Conservation (phyloP, 2,113 vertebrate species). For the Corythoichthys haematopterus region DNA sequence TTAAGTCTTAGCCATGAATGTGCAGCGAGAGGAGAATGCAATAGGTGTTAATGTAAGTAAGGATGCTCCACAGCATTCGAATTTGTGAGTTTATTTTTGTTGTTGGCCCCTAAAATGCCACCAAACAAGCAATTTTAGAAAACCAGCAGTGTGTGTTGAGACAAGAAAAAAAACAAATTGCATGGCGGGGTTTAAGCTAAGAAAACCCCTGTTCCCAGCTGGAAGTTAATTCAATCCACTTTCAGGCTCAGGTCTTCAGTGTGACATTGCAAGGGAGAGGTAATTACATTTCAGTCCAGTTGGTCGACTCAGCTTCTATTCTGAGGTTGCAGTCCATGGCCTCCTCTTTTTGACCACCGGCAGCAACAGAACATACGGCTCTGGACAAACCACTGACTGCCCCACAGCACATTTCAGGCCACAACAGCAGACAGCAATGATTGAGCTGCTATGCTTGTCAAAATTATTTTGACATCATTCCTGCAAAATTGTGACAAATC, state of each 20-base stretch:
- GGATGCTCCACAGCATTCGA: constrained; percentile 23
- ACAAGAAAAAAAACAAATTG: constrained; percentile 33
- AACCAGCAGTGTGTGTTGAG: constrained; percentile 20
- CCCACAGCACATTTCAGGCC: constrained; percentile 10
- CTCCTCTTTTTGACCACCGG: constrained; percentile 47
- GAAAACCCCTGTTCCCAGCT: constrained; percentile 47
- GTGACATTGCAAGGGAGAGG: constrained; percentile 69
- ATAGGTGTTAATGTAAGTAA: constrained; percentile 9
- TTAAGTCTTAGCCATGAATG: constrained; percentile 15
- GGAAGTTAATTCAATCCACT: constrained; percentile 72
- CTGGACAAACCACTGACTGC: constrained; percentile 28
- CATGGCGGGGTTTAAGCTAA: constrained; percentile 42
- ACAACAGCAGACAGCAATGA: neutral
- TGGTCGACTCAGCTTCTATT: constrained; percentile 64
- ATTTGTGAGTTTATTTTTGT: constrained; percentile 25
- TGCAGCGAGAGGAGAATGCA: constrained; percentile 12
- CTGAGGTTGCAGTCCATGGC: constrained; percentile 53
- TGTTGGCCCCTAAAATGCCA: constrained; percentile 37
- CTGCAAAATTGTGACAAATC: neutral
- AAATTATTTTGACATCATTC: neutral
- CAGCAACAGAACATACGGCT: constrained; percentile 54
- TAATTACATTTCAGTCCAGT: constrained; percentile 73
- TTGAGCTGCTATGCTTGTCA: neutral
- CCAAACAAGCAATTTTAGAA: constrained; percentile 43
- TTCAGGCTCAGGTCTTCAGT: constrained; percentile 62